These are phyloP conservation scores for Gephyroberyx darwinii DNA, from an alignment of 2,797 vertebrate species.

Conservation along the genomic window DNA sequence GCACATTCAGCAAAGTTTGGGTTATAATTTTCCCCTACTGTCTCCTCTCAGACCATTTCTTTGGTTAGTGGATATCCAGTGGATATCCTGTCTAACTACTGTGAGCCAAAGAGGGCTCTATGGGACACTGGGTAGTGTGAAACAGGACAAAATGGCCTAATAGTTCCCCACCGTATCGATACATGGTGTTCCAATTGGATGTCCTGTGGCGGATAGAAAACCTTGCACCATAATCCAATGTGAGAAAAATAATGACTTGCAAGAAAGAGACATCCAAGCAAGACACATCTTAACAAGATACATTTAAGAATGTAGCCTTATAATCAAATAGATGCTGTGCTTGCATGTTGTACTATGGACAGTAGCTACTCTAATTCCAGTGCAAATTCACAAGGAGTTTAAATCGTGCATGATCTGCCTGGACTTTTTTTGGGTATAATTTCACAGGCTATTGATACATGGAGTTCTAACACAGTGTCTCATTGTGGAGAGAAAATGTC, in stretches of 20 bases:
- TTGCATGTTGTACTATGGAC: background rate
- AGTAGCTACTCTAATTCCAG: background rate
- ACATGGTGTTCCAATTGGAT: conserved; percentile 64
- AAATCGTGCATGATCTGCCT: background rate
- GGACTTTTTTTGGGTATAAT: conserved; percentile 11
- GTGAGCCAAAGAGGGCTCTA: conserved; percentile 28
- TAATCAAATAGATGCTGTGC: conserved; percentile 18
- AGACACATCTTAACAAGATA: conserved; percentile 17
- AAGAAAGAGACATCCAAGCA: conserved; percentile 14
- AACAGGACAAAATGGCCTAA: conserved; percentile 63
- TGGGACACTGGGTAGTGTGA: conserved; percentile 21
- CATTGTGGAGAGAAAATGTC: conserved; percentile 19
- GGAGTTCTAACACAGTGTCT: background rate
- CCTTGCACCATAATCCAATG: conserved; percentile 28
- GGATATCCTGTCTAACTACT: conserved; percentile 14
- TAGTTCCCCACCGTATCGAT: conserved; percentile 53
- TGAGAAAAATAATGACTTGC: conserved; percentile 56
- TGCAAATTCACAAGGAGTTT: background rate
- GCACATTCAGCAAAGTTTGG: conserved; percentile 9
- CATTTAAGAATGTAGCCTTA: conserved; percentile 5
- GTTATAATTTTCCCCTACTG: conserved; percentile 7
- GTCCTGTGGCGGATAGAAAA: conserved; percentile 32
- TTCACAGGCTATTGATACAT: conserved; percentile 1
- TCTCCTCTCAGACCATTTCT: background rate
- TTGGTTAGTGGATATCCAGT: conserved; percentile 11